Evolutionary conservation across 2,888 invertebrate species (phyloP).

Genomic region (Heliconius aoede): DNA sequence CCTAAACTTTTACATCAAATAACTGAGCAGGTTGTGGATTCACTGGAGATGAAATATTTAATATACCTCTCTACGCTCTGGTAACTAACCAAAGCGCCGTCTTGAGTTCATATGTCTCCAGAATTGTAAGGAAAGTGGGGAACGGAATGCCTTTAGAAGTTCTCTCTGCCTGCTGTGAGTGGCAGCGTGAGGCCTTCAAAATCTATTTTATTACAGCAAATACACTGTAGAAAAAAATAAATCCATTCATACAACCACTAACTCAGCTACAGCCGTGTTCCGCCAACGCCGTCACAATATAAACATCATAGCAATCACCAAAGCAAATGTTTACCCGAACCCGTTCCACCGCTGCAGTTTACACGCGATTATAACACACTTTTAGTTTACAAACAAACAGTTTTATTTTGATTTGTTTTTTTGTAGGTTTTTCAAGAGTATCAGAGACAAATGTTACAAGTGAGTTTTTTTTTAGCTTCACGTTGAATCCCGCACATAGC

Average conservation of each 20-base stretch:
- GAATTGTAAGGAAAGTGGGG: no score
- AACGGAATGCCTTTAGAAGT: no score
- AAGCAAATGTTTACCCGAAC: constrained; percentile 42
- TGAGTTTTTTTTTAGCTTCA: not conserved
- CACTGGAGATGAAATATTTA: no score
- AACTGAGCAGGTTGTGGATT: no score
- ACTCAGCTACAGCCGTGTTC: constrained; percentile 28
- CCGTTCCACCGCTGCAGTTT: constrained; percentile 38
- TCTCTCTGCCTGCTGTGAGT: no score
- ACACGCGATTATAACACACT: constrained; percentile 38
- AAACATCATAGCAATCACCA: constrained; percentile 46
- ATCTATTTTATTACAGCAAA: not conserved
- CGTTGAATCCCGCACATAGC: no score
- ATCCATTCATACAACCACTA: constrained; percentile 26
- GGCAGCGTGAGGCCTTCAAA: no score
- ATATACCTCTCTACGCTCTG: no score
- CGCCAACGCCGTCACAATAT: constrained; percentile 37
- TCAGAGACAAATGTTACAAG: not conserved
- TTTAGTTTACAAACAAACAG: constrained; percentile 22
- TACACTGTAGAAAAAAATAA: constrained; percentile 3
- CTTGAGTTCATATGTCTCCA: no score
- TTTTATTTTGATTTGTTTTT: constrained; percentile 5
- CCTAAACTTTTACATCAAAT: no score
- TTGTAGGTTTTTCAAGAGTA: not conserved
- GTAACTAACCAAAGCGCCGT: no score